Evolutionary conservation across 2,888 invertebrate species (phyloP), one percentile per base, ranked within the genome.

Genomic region (Adelognathus sp.): DNA sequence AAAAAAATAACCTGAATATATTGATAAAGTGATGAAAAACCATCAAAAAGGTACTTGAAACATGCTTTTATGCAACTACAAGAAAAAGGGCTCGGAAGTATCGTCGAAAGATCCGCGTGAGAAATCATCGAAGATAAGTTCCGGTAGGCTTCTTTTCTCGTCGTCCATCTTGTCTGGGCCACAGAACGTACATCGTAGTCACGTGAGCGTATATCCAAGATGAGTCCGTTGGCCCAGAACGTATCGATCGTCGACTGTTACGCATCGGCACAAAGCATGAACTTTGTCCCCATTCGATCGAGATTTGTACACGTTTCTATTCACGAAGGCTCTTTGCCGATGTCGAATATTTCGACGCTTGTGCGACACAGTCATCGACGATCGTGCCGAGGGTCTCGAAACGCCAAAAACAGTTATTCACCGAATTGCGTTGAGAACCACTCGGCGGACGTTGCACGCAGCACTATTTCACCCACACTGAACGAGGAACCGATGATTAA

Each of bases 351-450:
- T 54, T 9, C 11, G 21, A 33, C 16, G 33, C 60, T 3, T n/a
- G 21, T 9, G 11, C 18, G n/a, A 58, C 56, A 18, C 61, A 21
- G 31, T 44, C 11, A 39, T 54, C 46, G 56, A 54, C 50, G 66
- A 66, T 67, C 75, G 71, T 75, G 71, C 63, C 24, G 9, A 50
- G 4, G 3, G 2, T 1, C 27, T 29, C 29, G n/a, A 67, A 14
- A 18, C 16, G n/a, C 14, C 2, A 14, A 5, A 39, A 2, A 46
- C 1, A 0, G 9, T 50, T 36, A n/a, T 11, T 21, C 4, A 9
- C 21, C 27, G 39, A 52, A 67, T 54, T 39, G 9, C 21, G 67
- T 79, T 79, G 71, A 79, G 75, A 54, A 71, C 61, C 71, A 11
- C 66, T 56, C 31, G 5, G 3, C 7, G 3, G 29, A 36, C 9